Conservation (phyloP, 2,113 vertebrate genomes). For the Kobus ellipsiprymnus region DNA sequence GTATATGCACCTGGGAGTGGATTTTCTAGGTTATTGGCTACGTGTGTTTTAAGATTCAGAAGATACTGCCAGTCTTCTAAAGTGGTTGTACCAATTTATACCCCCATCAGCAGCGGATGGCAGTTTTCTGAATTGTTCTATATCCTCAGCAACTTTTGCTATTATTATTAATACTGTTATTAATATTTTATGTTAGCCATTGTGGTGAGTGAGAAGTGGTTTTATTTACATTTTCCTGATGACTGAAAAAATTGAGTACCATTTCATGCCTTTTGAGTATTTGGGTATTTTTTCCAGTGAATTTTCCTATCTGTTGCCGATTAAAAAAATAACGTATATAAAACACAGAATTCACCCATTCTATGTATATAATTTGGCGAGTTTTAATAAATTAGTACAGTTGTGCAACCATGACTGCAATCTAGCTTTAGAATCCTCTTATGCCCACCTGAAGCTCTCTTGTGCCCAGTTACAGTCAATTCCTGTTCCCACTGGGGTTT, state of each 20-base stretch:
- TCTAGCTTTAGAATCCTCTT: not conserved
- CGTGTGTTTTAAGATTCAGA: not conserved
- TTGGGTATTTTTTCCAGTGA: not conserved
- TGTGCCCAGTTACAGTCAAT: not conserved
- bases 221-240: not conserved
- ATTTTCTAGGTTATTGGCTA: not conserved
- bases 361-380: not conserved
- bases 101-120: not conserved
- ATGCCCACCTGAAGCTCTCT: not conserved
- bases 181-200: not conserved
- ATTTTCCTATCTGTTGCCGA: not conserved
- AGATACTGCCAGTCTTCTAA: not conserved
- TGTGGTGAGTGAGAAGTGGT: not conserved
- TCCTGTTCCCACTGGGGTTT: not conserved
- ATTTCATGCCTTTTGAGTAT: not conserved
- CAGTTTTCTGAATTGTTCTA: not conserved
- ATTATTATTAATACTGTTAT: not conserved
- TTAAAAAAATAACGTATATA: not conserved
- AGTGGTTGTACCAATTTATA: not conserved
- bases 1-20: not conserved
- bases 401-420: not conserved
- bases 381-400: not conserved
- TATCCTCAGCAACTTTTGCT: not conserved
- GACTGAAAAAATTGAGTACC: not conserved
- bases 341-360: not conserved